Evolutionary conservation across 2,113 vertebrate genomes (phyloP).

Genomic region (Buteo buteo): DNA sequence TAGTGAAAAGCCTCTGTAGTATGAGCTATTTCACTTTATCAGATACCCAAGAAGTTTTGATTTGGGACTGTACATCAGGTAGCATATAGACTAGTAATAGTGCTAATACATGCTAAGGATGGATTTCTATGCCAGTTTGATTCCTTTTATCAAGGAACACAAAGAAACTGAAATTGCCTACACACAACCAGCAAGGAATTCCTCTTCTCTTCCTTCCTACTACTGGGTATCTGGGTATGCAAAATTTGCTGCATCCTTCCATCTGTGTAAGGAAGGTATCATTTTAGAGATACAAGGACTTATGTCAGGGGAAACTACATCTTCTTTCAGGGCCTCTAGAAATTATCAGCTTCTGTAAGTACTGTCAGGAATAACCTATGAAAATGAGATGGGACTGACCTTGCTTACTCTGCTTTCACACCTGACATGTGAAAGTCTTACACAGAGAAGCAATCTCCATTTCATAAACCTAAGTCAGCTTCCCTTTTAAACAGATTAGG

Average conservation of each 20-base stretch:
- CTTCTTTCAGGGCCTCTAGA: background rate
- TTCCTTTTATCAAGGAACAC: background rate
- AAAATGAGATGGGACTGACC: background rate
- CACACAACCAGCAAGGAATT: background rate
- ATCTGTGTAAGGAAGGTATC: background rate
- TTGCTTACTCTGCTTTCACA: background rate
- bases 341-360: background rate
- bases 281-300: background rate
- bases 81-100: background rate
- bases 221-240: too few relatives aligned
- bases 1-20: background rate
- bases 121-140: background rate
- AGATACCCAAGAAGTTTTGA: background rate
- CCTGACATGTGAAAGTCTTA: background rate
- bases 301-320: accelerated
- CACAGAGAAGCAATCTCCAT: background rate
- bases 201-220: background rate
- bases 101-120: background rate
- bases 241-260: background rate
- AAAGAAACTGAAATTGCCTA: background rate
- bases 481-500: background rate
- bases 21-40: background rate
- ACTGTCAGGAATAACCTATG: background rate
- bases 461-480: background rate
- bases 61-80: background rate